Conservation (phyloP, 1,140 invertebrate species). For the Caerostris extrusa region DNA sequence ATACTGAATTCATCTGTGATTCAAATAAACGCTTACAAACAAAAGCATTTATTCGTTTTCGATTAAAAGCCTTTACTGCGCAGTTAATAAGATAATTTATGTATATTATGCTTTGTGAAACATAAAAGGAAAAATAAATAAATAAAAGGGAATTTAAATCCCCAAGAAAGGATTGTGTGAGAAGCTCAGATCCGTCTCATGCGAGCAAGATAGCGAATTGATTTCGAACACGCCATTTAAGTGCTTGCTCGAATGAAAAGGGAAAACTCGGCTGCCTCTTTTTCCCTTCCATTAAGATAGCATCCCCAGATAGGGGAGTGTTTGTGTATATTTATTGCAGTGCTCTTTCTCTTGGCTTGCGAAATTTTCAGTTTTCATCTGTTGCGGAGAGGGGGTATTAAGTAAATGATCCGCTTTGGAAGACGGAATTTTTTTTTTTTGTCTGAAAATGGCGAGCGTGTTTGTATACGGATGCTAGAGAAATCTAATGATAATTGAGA, state of each 20-base stretch:
- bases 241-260: background rate
- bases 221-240: background rate
- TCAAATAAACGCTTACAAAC: too few relatives aligned
- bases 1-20: too few relatives aligned
- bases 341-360: background rate
- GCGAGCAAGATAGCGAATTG: background rate
- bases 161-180: background rate
- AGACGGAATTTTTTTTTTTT: background rate
- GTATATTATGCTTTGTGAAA: background rate
- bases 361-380: conserved; percentile 13
- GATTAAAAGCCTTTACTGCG: background rate
- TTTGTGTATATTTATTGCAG: background rate
- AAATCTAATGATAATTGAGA: background rate
- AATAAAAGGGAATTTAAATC: background rate
- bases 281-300: background rate
- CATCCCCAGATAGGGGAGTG: background rate
- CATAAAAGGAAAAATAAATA: background rate
- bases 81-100: conserved; percentile 12
- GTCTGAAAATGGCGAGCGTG: background rate
- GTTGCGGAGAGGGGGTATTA: background rate
- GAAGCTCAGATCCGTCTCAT: background rate
- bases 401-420: conserved; percentile 17
- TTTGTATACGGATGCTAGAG: background rate
- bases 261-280: background rate
- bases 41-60: too few relatives aligned